A percentile compares a stretch with the other conserved stretches of the same genome.
These are phyloP conservation scores for Pelobates fuscus DNA, from an alignment of 2,113 vertebrate species.

Conservation along the genomic window DNA sequence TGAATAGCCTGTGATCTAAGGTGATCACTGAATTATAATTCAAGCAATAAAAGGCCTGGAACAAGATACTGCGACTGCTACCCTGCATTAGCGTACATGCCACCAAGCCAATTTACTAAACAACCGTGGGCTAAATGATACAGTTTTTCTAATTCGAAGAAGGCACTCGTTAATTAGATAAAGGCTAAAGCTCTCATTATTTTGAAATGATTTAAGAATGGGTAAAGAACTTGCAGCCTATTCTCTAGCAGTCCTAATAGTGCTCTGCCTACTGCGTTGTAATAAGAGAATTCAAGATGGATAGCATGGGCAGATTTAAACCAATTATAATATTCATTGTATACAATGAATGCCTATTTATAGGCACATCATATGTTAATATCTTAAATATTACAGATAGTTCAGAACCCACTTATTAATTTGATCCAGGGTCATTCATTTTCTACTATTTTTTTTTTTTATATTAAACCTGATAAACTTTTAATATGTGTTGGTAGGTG, in stretches of 20 bases:
- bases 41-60: constrained; percentile 90
- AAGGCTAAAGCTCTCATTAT: constrained; percentile 95
- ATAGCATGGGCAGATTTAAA: constrained; percentile 82
- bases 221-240: constrained; percentile 86
- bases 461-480: constrained; percentile 50
- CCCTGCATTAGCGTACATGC: constrained; percentile 77
- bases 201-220: constrained; percentile 93
- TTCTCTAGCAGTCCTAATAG: constrained; percentile 76
- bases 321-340: constrained; percentile 81
- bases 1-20: constrained; percentile 98
- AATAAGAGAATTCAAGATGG: constrained; percentile 82
- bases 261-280: constrained; percentile 75
- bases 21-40: constrained; percentile 99
- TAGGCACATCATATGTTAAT: constrained; percentile 71
- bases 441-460: constrained; percentile 52
- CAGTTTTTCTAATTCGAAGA: constrained; percentile 85
- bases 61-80: constrained; percentile 76
- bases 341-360: constrained; percentile 73
- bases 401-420: constrained; percentile 66
- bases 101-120: constrained; percentile 82
- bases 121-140: constrained; percentile 86
- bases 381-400: constrained; percentile 68
- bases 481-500: neutral
- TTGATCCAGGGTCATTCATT: constrained; percentile 69
- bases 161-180: constrained; percentile 93